phyloP scores from a whole-genome alignment of 2,113 vertebrate genomes.

The Nanger granti region DNA sequence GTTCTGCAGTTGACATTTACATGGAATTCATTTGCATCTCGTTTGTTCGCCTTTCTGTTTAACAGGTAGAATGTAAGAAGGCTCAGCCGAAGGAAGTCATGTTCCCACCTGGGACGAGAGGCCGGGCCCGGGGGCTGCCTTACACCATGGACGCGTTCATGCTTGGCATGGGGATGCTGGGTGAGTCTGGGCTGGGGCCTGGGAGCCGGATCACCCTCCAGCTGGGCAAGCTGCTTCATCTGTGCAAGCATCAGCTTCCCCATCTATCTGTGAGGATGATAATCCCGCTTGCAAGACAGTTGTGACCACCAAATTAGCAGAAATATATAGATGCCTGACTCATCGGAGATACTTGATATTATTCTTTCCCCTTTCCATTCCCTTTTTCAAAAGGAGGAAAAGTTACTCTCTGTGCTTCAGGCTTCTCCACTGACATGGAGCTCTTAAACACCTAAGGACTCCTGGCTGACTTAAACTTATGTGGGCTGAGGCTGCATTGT shows the following conservation, averaged over 20 bases:
- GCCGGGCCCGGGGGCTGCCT: constrained; percentile 92
- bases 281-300: not conserved
- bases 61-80: constrained; percentile 99
- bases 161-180: constrained; percentile 99
- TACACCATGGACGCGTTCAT: constrained; percentile 99
- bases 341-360: not conserved
- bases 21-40: constrained; percentile 86
- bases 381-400: not conserved
- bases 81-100: constrained; percentile 99
- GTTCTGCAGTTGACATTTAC: constrained; percentile 84
- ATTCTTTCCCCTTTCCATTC: not conserved
- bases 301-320: not conserved
- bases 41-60: constrained; percentile 82
- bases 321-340: not conserved
- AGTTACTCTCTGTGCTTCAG: not conserved
- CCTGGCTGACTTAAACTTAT: not conserved
- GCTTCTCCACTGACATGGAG: not conserved
- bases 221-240: not conserved
- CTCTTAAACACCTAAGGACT: not conserved
- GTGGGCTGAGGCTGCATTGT: not conserved
- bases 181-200: constrained; percentile 81
- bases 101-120: constrained; percentile 96
- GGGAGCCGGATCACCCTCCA: not conserved
- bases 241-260: not conserved
- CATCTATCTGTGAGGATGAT: not conserved